Conservation (phyloP, 2,113 vertebrate species). For the Notothenia rossii region DNA sequence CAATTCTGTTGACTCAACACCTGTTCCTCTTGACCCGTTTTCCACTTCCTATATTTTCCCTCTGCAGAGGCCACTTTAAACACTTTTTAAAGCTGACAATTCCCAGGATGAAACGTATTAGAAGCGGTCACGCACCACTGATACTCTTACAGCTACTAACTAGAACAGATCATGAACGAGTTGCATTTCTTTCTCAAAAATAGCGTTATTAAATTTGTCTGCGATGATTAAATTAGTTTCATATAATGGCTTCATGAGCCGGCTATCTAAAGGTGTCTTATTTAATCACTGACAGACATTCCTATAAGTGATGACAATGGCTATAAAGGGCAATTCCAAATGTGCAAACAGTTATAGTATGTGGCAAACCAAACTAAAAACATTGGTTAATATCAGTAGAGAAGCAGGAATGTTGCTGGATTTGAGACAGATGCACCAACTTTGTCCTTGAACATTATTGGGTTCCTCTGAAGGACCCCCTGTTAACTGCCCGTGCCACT, state of each 20-base stretch:
- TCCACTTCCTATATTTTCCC: conserved; percentile 19
- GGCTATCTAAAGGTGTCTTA: conserved; percentile 1
- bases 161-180: background rate
- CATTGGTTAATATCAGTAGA: background rate
- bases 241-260: background rate
- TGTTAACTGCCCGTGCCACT: conserved; percentile 47
- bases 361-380: background rate
- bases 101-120: conserved; percentile 9
- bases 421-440: conserved; percentile 11
- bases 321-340: background rate
- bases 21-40: conserved; percentile 56
- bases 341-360: background rate
- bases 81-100: conserved; percentile 8
- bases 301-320: background rate
- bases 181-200: background rate
- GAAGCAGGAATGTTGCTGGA: background rate
- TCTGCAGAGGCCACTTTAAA: conserved; percentile 30
- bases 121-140: background rate
- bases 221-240: background rate
- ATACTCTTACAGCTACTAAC: background rate
- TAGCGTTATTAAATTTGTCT: background rate
- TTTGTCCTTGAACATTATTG: conserved; percentile 19
- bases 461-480: conserved; percentile 27
- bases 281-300: background rate
- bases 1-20: conserved; percentile 64